Percentiles rank a stretch among this genome's conserved stretches.
These are phyloP conservation scores for Bombus confusus DNA, from an alignment of 1,140 invertebrate genomes.

Conservation along the genomic window DNA sequence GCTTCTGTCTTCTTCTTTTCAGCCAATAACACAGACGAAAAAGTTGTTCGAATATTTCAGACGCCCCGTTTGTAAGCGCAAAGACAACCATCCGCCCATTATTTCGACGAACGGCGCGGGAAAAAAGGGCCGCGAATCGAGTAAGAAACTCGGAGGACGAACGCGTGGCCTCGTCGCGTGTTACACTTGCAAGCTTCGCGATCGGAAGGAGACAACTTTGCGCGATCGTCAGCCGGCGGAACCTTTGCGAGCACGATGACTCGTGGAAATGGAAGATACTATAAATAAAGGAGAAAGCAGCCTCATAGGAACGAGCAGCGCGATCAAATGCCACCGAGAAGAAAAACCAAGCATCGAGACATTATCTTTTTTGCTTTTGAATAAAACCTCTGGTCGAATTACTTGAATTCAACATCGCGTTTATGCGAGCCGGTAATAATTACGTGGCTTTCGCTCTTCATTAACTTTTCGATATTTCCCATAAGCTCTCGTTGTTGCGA, in stretches of 20 bases:
- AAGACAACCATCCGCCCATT: neutral
- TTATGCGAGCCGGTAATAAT: no score
- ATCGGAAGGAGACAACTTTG: constrained; percentile 6
- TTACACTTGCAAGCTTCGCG: constrained; percentile 5
- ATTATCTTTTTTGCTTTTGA: neutral
- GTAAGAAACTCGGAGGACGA: neutral
- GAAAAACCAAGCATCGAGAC: neutral
- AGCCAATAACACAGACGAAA: neutral
- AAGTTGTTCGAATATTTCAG: neutral
- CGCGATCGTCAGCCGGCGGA: neutral
- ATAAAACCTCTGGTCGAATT: neutral
- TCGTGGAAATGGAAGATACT: neutral
- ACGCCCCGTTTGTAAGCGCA: neutral
- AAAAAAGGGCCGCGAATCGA: neutral
- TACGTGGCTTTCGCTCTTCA: no score
- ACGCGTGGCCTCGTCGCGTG: neutral
- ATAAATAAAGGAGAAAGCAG: constrained; percentile 3
- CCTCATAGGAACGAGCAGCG: neutral
- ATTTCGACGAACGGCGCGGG: neutral
- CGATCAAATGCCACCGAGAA: neutral
- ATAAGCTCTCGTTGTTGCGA: neutral
- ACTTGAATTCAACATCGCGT: neutral
- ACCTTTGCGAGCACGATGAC: neutral
- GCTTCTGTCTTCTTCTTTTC: no score
- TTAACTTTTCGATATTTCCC: no score